Percentiles rank a stretch among this genome's conserved stretches.
Evolutionary conservation across 2,113 vertebrate genomes (phyloP).

Genomic region (Lonchura striata): DNA sequence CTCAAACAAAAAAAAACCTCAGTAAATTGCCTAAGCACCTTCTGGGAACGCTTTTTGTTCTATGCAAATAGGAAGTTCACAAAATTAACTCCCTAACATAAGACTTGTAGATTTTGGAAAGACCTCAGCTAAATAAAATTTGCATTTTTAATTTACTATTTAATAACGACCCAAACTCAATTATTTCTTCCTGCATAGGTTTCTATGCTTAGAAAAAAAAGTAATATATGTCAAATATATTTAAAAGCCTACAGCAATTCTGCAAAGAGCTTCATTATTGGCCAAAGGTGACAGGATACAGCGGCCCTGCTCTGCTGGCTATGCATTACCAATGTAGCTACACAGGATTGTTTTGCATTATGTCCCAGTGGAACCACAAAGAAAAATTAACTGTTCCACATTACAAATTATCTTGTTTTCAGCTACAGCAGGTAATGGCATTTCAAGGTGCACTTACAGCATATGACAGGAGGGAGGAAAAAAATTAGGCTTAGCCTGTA

Average conservation of each 20-base stretch:
- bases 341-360: constrained; percentile 19
- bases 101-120: background rate
- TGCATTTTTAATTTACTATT: background rate
- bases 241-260: constrained; percentile 1
- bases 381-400: constrained; percentile 77
- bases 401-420: constrained; percentile 75
- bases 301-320: constrained; percentile 14
- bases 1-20: too few species aligned
- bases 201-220: background rate
- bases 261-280: constrained; percentile 2
- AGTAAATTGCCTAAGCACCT: background rate
- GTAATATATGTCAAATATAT: background rate
- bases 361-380: constrained; percentile 60
- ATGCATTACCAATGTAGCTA: background rate
- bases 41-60: background rate
- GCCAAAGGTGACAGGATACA: constrained; percentile 4
- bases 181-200: background rate
- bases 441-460: constrained; percentile 60
- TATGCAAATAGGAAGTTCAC: background rate
- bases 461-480: background rate
- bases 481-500: background rate
- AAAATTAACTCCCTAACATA: background rate
- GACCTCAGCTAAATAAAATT: background rate
- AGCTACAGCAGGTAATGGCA: constrained; percentile 63
- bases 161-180: background rate